Evolutionary conservation across 2,888 invertebrate genomes (phyloP), one percentile per base, ranked within the genome.

Genomic region (Gymnocheta viridis): DNA sequence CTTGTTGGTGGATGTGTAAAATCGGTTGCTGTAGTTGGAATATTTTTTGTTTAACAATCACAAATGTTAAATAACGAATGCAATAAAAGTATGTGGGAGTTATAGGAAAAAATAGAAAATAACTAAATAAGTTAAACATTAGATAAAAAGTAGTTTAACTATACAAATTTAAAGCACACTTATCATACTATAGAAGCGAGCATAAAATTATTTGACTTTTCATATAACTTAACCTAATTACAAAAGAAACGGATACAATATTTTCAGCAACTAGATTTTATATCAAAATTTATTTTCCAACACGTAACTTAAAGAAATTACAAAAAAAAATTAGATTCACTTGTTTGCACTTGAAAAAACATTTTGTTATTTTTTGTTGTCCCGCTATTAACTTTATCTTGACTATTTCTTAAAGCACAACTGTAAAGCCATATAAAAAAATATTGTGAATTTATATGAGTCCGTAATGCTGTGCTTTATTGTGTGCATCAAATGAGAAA

Each of bases 401-500:
- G 0, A 54, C 62, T 79, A 44, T 62, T 14, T 51, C 1, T 35
- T 54, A 17, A 44, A 62, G 24, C 41, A 64, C 41, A 66, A 56
- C 64, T 62, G 12, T 29, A 54, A 24, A 66, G 9, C 6, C 12
- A 29, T n/a, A 49, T 7, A 29, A 29, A 73, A 73, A 54, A 69
- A 58, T 22, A 78, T 44, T 44, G 35, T 64, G 27, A 80, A 67
- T 73, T 51, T 73, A 51, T 80, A 72, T 49, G 24, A 60, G 66
- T 73, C 67, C 19, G 80, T 69, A 76, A 62, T 76, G 74, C 80
- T 66, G 72, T 84, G 78, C 73, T 84, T 84, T 84, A 84, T 84
- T 84, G 81, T 81, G 84, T 81, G 81, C 81, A 84, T 81, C 84
- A 81, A 84, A 84, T 84, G 73, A 80, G 73, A 83, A 80, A 80